Conservation (phyloP, 2,113 vertebrate species). For the Campylomormyrus numenius region DNA sequence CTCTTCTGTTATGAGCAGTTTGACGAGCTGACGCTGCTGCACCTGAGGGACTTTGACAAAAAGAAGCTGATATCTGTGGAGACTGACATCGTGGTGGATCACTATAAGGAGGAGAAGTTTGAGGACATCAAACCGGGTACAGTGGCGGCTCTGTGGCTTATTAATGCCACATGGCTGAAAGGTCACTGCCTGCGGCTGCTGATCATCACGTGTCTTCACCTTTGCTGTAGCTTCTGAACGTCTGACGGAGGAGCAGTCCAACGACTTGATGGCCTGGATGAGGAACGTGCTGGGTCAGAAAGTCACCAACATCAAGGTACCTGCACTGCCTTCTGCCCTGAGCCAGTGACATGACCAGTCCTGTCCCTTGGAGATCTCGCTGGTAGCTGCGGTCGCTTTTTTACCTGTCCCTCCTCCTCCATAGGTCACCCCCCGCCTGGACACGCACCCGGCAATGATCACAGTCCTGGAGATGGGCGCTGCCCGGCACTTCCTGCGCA, state of each 20-base stretch:
- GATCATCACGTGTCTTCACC: not conserved
- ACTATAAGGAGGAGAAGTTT: constrained; percentile 93
- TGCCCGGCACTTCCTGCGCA: constrained; percentile 90
- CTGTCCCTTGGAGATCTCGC: not conserved
- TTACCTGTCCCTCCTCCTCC: not conserved
- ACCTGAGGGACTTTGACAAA: constrained; percentile 87
- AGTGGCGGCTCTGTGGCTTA: not conserved
- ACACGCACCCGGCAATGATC: constrained; percentile 95
- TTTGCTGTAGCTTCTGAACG: constrained; percentile 62
- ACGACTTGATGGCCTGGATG: constrained; percentile 91
- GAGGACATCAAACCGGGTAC: constrained; percentile 72
- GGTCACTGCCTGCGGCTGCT: not conserved
- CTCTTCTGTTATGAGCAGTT: constrained; percentile 98
- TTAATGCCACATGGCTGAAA: not conserved
- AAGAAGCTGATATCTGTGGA: constrained; percentile 94
- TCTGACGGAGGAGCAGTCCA: constrained; percentile 71
- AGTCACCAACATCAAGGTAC: constrained; percentile 81
- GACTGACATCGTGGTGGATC: constrained; percentile 93
- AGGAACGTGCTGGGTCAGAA: constrained; percentile 74
- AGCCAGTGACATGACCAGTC: not conserved
- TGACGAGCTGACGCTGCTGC: constrained; percentile 88
- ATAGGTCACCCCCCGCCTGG: constrained; percentile 82
- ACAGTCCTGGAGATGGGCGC: constrained; percentile 97
- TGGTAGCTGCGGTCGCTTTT: not conserved
- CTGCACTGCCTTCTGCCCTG: not conserved